phyloP scores from a whole-genome alignment of 2,888 invertebrate species.

The Merodon equestris region DNA sequence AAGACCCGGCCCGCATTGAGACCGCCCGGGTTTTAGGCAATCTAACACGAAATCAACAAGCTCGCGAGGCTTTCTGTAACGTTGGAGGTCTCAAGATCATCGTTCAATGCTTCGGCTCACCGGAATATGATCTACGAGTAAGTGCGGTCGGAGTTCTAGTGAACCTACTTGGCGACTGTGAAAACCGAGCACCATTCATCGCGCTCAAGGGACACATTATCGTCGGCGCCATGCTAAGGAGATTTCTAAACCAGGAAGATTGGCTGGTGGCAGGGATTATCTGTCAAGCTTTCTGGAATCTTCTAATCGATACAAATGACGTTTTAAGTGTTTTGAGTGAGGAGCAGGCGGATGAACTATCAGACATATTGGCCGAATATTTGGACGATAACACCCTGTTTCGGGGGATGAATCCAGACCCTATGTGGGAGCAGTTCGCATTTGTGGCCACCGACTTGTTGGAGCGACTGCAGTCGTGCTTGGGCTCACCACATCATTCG shows the following conservation, averaged over 20 bases:
- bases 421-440: conserved; percentile 87
- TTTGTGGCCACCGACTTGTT: conserved; percentile 86
- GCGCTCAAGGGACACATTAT: conserved; percentile 80
- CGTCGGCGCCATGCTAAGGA: conserved; percentile 81
- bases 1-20: conserved; percentile 81
- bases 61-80: conserved; percentile 83
- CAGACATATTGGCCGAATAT: conserved; percentile 81
- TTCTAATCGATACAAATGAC: conserved; percentile 81
- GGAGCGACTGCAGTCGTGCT: conserved; percentile 79
- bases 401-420: conserved; percentile 73
- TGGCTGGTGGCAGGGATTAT: conserved; percentile 86
- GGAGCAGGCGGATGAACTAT: conserved; percentile 80
- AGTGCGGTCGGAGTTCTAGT: conserved; percentile 91
- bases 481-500: conserved; percentile 41
- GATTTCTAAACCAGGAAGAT: conserved; percentile 81
- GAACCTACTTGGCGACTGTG: conserved; percentile 85
- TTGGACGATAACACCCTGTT: conserved; percentile 81
- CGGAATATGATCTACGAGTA: conserved; percentile 85
- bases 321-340: conserved; percentile 79
- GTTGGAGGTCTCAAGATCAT: conserved; percentile 83
- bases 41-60: conserved; percentile 85
- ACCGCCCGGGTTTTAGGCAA: conserved; percentile 91
- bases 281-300: conserved; percentile 88
- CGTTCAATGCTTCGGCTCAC: conserved; percentile 81
- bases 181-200: conserved; percentile 80